These are phyloP conservation scores for Trissolcus brochymenae DNA, from an alignment of 2,888 invertebrate species.

Conservation along the genomic window DNA sequence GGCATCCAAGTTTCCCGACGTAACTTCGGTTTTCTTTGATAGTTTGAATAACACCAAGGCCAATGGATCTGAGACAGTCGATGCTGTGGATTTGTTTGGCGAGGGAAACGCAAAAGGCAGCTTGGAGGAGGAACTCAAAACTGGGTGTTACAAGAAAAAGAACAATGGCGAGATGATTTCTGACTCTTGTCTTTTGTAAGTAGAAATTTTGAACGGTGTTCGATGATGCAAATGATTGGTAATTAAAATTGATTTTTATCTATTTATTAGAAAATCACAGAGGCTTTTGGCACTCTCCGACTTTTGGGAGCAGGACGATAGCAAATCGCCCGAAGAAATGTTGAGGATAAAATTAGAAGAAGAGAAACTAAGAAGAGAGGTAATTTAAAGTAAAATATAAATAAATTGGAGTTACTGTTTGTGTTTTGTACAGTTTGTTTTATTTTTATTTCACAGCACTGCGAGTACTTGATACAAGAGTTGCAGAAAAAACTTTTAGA, in stretches of 20 bases:
- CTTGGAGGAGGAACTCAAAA: background rate
- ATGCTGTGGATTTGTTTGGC: constrained; percentile 18
- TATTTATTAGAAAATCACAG: constrained; percentile 58
- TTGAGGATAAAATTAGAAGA: constrained; percentile 81
- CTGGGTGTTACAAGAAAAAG: background rate
- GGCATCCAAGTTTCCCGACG: constrained; percentile 22
- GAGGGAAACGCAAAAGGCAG: background rate
- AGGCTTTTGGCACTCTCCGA: constrained; percentile 80
- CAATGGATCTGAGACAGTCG: constrained; percentile 12
- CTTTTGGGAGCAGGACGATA: constrained; percentile 80
- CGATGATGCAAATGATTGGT: too few relatives aligned
- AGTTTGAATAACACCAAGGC: constrained; percentile 33
- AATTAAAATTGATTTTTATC: background rate
- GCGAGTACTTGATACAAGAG: constrained; percentile 85
- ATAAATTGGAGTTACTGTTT: too few relatives aligned
- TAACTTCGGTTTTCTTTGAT: constrained; percentile 23
- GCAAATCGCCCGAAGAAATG: constrained; percentile 71
- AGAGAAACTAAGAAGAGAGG: constrained; percentile 86
- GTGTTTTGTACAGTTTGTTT: too few relatives aligned
- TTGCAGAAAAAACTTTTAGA: constrained; percentile 85
- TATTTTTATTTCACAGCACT: constrained; percentile 79
- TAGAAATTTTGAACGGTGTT: too few relatives aligned
- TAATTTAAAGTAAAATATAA: too few relatives aligned
- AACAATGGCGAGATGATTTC: background rate
- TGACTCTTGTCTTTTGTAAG: background rate